These are phyloP conservation scores for Platysteira castanea DNA, from an alignment of 2,113 vertebrate species.

Conservation along the genomic window DNA sequence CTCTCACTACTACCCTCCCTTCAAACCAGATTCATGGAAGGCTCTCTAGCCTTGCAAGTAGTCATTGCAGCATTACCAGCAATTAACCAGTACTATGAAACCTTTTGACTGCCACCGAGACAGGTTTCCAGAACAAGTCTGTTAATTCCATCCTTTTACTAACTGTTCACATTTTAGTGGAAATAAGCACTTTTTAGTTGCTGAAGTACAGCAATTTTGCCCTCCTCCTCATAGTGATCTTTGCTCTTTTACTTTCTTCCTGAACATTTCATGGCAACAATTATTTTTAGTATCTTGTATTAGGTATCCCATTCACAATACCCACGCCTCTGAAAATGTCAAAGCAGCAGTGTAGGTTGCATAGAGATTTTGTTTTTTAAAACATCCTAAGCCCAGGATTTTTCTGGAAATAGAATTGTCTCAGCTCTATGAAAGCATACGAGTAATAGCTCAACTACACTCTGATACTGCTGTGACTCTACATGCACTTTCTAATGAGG, in stretches of 20 bases:
- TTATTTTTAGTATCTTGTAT: not conserved
- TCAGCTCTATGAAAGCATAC: not conserved
- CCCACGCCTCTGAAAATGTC: not conserved
- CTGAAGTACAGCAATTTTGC: not conserved
- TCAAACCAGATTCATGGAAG: not conserved
- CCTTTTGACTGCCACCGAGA: fast-evolving
- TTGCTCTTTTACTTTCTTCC: not conserved
- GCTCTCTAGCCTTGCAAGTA: not conserved
- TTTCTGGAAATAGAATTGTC: not conserved
- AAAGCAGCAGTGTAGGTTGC: not conserved
- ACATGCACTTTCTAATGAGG: not conserved
- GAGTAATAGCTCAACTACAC: not conserved
- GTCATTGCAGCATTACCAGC: not conserved
- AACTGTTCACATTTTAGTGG: not conserved
- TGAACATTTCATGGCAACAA: not conserved
- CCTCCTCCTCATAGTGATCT: not conserved
- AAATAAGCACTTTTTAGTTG: not conserved
- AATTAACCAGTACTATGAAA: not conserved
- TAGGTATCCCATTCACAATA: not conserved
- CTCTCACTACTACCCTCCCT: not conserved
- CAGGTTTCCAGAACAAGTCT: not conserved
- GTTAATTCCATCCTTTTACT: not conserved
- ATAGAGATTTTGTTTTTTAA: not conserved
- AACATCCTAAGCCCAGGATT: not conserved
- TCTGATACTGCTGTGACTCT: not conserved